Base-by-base conservation (phyloP, 2,113 vertebrate genomes). In the Poeciliopsis turrubarensis region DNA sequence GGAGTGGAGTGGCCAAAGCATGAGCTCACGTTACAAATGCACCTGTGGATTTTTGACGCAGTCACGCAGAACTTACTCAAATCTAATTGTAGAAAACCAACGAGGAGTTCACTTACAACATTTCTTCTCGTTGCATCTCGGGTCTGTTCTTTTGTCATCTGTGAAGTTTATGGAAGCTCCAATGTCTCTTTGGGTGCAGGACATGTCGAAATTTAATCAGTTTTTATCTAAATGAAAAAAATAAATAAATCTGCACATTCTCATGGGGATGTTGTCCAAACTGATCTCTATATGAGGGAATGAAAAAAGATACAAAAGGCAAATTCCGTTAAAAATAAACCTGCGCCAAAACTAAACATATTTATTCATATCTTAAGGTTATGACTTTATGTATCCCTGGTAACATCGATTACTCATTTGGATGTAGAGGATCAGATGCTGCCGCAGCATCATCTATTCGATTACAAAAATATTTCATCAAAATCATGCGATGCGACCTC, bases 31-130 rank as follows among this genome's bases (percentile, higher is more conserved):
- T 82, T 70, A 57, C 73, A 5, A 2, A 31, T 25, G 65, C 60
- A 78, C 79, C 81, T 83, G 83, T 11, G 17, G 37, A 27, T 62
- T 26, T 14, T 44, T 11, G 6, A 19, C 41, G 60, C 84, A 80
- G 39, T 10, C 61, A 70, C 34, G 77, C 79, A 75, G 1, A 68
- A 68, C 13, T 27, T 4, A 26, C 4, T 68, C 1, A 57, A 25
- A 79, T 77, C n/a, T 32, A 80, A 81, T 63, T 39, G 10, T 64
- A 13, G 22, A 29, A 32, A 51, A 64, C 39, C 51, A 57, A 57
- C 12, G 4, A 15, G n/a, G 68, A n/a, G 27, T 81, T 60, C 63
- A 91, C 94, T 95, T 77, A 95, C 94, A 95, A 86, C 93, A 95
- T 84, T 95, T 94, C 87, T 95, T 95, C 78, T 93, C 93, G 8